Base-by-base conservation (phyloP, 2,888 invertebrate genomes). In the Parnassius mnemosyne region DNA sequence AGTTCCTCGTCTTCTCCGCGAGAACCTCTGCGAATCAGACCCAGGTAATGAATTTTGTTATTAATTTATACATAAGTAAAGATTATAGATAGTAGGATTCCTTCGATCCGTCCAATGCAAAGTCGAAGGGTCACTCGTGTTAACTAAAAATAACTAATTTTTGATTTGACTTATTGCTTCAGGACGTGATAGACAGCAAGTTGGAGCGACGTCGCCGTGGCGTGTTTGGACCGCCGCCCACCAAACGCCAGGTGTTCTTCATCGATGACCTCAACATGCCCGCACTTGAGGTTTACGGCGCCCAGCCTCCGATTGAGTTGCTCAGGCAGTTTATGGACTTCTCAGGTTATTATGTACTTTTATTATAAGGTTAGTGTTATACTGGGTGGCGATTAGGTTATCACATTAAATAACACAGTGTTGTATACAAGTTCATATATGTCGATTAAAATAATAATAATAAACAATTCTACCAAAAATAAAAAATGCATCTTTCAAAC, bases 251-350 rank as follows among this genome's bases (percentile, higher is more conserved):
- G 70, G 92, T 97, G 12, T 95, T 97, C 76, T 98, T 97, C 83
- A 95, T 97, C 49, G 97, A 98, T 77, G 97, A 98, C 77, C 93
- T 98, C 78, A 98, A 97, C 84, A 97, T 98, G 97, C 97, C 97
- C 0, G 95, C 95, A 0, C 92, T 96, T 10, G 97, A 98, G 77
- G 93, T 94, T 0, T 97, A 94, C 74, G 97, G 97, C 0, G 97
- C 97, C 0, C 97, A 98, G 76, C 97, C 97, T 0, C 97, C 97
- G 0, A 94, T 97, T 56, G 97, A 98, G 78, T 87, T 98, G 58
- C 92, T 98, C 0, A 86, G 98, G 1, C 97, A 97, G 81, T 97
- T 94, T 84, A 95, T 97, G 92, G 97, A 98, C 84, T 97, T 93
- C 75, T 92, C 92, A 61, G 95, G 96, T 94, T 78, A 60, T 13